Evolutionary conservation across 1,140 invertebrate species (phyloP).

Genomic region (Pseudomyrmex concolor): DNA sequence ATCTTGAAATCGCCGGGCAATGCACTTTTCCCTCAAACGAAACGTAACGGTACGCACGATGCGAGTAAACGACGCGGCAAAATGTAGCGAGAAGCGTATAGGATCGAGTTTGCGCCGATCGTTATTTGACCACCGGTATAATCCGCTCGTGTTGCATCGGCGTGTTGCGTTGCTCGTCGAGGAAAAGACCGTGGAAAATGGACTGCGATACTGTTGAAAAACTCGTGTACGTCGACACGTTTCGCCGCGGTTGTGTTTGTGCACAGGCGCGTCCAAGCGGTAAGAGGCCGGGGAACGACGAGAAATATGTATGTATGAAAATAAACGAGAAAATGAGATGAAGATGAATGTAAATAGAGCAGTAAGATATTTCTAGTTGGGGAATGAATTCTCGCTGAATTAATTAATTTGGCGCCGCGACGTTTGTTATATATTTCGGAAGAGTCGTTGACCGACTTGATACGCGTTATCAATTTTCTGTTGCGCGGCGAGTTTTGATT

Average conservation of each 20-base stretch:
- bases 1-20: slow-evolving; percentile 14
- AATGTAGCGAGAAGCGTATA: slow-evolving; percentile 2
- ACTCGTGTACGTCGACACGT: neutral
- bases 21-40: slow-evolving; percentile 44
- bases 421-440: neutral
- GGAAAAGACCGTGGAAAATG: neutral
- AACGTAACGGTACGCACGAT: slow-evolving; percentile 39
- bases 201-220: neutral
- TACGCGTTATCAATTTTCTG: no score
- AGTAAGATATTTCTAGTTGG: neutral
- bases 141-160: neutral
- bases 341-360: slow-evolving; percentile 19
- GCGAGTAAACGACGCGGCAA: slow-evolving; percentile 16
- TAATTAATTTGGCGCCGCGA: slow-evolving; percentile 29
- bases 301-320: slow-evolving; percentile 10
- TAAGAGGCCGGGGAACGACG: no score
- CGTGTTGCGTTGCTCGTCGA: neutral
- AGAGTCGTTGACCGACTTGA: neutral
- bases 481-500: no score
- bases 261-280: neutral
- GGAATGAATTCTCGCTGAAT: slow-evolving; percentile 15
- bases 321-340: slow-evolving; percentile 14
- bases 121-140: neutral
- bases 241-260: neutral
- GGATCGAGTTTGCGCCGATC: slow-evolving; percentile 8